phyloP scores from a whole-genome alignment of 2,888 invertebrate species.

The Desoria tigrina region DNA sequence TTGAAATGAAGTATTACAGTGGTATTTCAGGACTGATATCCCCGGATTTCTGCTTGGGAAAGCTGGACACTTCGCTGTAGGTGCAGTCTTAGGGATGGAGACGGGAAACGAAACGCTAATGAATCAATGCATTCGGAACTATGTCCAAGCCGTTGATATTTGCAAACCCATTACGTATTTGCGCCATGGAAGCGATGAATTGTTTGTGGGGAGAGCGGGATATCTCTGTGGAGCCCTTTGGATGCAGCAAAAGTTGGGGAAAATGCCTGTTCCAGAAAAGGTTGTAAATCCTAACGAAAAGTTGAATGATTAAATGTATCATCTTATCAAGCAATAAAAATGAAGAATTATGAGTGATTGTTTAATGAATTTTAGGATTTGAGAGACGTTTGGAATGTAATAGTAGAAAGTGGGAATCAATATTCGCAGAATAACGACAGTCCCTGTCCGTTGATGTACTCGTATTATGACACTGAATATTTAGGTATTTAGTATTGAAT shows the following conservation, averaged over 20 bases:
- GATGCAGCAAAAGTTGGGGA: constrained; percentile 58
- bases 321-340: too few species aligned
- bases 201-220: constrained; percentile 82
- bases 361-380: constrained; percentile 57
- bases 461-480: constrained; percentile 73
- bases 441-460: constrained; percentile 73
- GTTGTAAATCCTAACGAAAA: constrained; percentile 13
- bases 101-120: constrained; percentile 58
- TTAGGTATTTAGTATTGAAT: constrained; percentile 61
- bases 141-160: constrained; percentile 57
- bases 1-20: too few species aligned
- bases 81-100: constrained; percentile 65
- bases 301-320: not conserved
- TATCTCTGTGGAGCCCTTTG: constrained; percentile 76
- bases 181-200: constrained; percentile 69
- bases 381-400: constrained; percentile 68
- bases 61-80: constrained; percentile 74
- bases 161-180: constrained; percentile 64
- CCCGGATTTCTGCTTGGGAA: constrained; percentile 74
- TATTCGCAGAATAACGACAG: constrained; percentile 65
- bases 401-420: constrained; percentile 70
- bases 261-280: constrained; percentile 43
- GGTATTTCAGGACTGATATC: constrained; percentile 23
- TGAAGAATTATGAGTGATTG: too few species aligned
- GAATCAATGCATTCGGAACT: constrained; percentile 57